Percentiles rank a stretch among this genome's conserved stretches.
Evolutionary conservation across 2,113 vertebrate genomes (phyloP).

Genomic region (Sphaerodactylus townsendi): DNA sequence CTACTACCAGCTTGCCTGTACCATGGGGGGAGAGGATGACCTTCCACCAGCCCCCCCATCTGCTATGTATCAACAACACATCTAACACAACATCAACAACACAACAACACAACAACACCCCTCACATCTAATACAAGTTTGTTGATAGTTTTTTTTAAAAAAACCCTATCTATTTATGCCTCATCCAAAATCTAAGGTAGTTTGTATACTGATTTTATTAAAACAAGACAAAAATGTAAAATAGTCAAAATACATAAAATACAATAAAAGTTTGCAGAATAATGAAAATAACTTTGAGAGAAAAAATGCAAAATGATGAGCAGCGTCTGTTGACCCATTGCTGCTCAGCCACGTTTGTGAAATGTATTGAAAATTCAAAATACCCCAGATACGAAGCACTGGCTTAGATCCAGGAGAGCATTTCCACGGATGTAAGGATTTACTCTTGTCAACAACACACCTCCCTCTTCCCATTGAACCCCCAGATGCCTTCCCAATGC

Average conservation of each 20-base stretch:
- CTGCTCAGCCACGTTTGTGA: too few relatives aligned
- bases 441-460: too few relatives aligned
- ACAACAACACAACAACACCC: too few relatives aligned
- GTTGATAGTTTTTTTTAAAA: conserved; percentile 18
- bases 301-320: background rate
- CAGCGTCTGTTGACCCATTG: too few relatives aligned
- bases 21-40: conserved; percentile 29
- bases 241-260: background rate
- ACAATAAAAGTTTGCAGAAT: background rate
- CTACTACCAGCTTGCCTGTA: conserved; percentile 22
- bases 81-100: too few relatives aligned
- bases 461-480: too few relatives aligned
- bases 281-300: background rate
- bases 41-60: conserved; percentile 36
- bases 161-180: background rate
- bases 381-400: too few relatives aligned
- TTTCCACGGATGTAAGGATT: too few relatives aligned
- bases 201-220: background rate
- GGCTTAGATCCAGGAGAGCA: too few relatives aligned
- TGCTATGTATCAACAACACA: conserved; percentile 34
- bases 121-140: background rate
- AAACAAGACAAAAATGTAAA: background rate
- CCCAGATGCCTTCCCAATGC: too few relatives aligned
- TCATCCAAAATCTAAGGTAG: background rate
- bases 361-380: too few relatives aligned